These are phyloP conservation scores for Hormiphora californensis DNA, from an alignment of 37 sponge, comb jelly and placozoan genomes.

Conservation along the genomic window DNA sequence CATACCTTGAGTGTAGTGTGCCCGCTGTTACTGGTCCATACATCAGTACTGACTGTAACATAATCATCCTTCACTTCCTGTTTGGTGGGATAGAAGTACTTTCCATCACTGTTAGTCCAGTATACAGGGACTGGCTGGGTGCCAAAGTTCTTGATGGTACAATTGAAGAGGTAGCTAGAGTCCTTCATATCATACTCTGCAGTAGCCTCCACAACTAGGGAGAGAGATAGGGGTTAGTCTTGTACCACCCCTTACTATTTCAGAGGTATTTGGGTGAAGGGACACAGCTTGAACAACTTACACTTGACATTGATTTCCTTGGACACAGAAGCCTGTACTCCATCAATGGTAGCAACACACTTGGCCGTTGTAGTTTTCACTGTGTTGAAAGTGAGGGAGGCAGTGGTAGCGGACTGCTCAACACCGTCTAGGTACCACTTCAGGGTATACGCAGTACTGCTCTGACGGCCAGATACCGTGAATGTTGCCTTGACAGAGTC, in stretches of 20 bases:
- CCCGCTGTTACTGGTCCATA: not conserved
- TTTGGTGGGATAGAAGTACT: conserved; percentile 11
- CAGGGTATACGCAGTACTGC: not conserved
- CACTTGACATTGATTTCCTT: too few relatives aligned
- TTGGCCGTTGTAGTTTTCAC: too few relatives aligned
- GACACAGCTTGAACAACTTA: too few relatives aligned
- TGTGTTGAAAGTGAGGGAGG: too few relatives aligned
- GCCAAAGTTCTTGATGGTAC: not conserved
- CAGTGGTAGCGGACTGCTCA: not conserved
- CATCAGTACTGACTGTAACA: not conserved
- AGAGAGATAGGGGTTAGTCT: not conserved
- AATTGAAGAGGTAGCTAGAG: not conserved
- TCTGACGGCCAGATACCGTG: not conserved
- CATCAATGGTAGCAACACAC: too few relatives aligned
- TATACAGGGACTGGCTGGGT: not conserved
- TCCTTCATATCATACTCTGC: not conserved
- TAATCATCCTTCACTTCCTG: not conserved
- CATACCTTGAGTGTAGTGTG: not conserved
- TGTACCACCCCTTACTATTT: too few relatives aligned
- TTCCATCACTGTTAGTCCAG: not conserved
- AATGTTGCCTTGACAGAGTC: not conserved
- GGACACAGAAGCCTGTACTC: too few relatives aligned
- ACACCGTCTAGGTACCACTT: not conserved
- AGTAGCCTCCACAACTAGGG: not conserved
- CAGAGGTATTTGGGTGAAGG: too few relatives aligned